A percentile compares a stretch with the other conserved stretches of the same genome.
These are phyloP conservation scores for Diabrotica undecimpunctata DNA, from an alignment of 1,140 invertebrate genomes.

Conservation along the genomic window DNA sequence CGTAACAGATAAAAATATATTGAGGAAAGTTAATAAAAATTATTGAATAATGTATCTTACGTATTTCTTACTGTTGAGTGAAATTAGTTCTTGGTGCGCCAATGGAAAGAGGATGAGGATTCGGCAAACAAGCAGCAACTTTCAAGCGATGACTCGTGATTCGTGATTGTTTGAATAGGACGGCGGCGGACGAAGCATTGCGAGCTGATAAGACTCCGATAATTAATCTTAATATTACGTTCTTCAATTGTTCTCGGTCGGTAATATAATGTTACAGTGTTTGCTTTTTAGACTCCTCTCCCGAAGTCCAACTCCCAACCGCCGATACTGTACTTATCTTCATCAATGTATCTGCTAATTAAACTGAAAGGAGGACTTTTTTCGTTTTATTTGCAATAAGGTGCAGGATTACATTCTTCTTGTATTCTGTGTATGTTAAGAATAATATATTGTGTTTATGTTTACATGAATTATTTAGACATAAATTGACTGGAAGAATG, in stretches of 20 bases:
- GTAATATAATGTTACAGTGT: slow-evolving; percentile 13
- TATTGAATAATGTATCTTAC: too few species aligned
- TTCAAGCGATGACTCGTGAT: slow-evolving; percentile 34
- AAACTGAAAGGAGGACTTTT: neutral
- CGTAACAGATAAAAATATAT: too few species aligned
- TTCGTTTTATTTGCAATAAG: too few species aligned
- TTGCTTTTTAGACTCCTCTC: slow-evolving; percentile 6
- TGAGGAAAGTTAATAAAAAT: too few species aligned
- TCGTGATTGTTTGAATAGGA: slow-evolving; percentile 37
- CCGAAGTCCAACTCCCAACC: slow-evolving; percentile 1
- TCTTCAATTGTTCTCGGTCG: slow-evolving; percentile 28
- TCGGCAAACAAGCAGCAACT: slow-evolving; percentile 23
- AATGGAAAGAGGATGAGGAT: slow-evolving; percentile 8
- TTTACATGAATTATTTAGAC: too few species aligned
- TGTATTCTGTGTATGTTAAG: too few species aligned
- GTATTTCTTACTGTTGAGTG: too few species aligned
- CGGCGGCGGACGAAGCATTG: slow-evolving; percentile 25
- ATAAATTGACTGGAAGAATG: too few species aligned
- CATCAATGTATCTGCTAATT: slow-evolving; percentile 1
- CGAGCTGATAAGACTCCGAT: slow-evolving; percentile 31
- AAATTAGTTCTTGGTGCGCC: neutral
- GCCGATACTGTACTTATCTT: neutral
- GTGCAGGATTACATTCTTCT: too few species aligned
- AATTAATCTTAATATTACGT: slow-evolving; percentile 40
- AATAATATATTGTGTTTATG: too few species aligned